phyloP scores from a whole-genome alignment of 2,888 invertebrate species.

The Stenolophus ochropezus region DNA sequence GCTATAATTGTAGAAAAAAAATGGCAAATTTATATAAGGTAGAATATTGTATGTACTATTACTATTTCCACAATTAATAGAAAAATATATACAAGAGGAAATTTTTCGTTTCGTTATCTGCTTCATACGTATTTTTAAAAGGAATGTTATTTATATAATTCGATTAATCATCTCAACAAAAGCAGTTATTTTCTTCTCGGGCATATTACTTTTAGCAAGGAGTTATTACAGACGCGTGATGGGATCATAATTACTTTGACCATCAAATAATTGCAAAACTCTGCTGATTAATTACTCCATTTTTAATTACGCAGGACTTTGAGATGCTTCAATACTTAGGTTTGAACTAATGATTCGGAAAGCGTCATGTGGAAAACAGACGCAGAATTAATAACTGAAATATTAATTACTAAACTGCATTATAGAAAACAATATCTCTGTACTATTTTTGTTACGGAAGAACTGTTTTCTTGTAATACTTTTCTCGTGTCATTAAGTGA shows the following conservation, averaged over 20 bases:
- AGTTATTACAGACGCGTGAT: conserved; percentile 12
- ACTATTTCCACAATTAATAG: too few species aligned
- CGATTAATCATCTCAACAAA: background rate
- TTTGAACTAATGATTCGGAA: conserved; percentile 20
- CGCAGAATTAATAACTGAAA: background rate
- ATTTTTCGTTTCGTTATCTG: too few species aligned
- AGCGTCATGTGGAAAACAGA: conserved; percentile 10
- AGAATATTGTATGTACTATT: too few species aligned
- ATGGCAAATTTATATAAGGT: too few species aligned
- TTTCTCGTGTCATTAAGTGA: background rate
- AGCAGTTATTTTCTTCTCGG: background rate
- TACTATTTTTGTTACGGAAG: background rate
- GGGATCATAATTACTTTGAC: conserved; percentile 42
- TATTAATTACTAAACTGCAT: conserved; percentile 1
- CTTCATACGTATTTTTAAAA: background rate
- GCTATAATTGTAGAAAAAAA: too few species aligned
- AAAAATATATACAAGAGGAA: too few species aligned
- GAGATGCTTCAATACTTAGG: background rate
- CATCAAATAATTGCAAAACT: conserved; percentile 36
- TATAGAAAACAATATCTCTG: background rate
- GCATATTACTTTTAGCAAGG: background rate
- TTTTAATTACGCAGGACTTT: conserved; percentile 27
- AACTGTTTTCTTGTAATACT: background rate
- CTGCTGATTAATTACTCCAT: conserved; percentile 36
- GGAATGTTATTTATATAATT: background rate